A percentile compares a stretch with the other conserved stretches of the same genome.
Evolutionary conservation across 2,888 invertebrate genomes (phyloP).

Genomic region (Chrysodeixis includens): DNA sequence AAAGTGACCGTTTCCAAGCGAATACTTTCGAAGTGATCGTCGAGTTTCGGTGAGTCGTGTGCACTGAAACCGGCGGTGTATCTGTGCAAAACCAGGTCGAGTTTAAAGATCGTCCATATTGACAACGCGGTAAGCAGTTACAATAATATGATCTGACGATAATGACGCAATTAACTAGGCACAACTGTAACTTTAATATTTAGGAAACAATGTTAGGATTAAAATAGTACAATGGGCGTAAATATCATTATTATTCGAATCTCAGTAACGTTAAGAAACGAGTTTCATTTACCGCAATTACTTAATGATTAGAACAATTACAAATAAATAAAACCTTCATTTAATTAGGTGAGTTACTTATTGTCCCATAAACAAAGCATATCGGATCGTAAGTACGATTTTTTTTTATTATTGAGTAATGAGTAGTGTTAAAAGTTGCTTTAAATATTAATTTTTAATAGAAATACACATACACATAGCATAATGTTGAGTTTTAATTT

Average conservation of each 20-base stretch:
- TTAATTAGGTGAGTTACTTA: neutral
- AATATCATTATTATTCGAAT: neutral
- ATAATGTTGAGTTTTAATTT: no score
- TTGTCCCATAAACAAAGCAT: neutral
- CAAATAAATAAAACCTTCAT: neutral
- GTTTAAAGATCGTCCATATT: slow-evolving; percentile 73
- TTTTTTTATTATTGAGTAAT: neutral
- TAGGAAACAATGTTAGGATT: neutral
- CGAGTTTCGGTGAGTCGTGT: slow-evolving; percentile 68
- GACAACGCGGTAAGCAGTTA: slow-evolving; percentile 69
- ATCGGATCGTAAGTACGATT: neutral
- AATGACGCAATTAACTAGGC: slow-evolving; percentile 46
- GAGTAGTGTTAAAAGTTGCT: no score
- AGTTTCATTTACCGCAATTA: neutral
- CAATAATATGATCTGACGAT: slow-evolving; percentile 68
- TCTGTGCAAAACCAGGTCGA: slow-evolving; percentile 83
- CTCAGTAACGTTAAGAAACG: neutral
- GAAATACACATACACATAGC: no score
- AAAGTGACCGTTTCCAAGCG: slow-evolving; percentile 81
- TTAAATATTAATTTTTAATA: no score
- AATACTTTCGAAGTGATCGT: slow-evolving; percentile 84
- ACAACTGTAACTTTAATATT: neutral
- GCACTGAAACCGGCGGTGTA: slow-evolving; percentile 66
- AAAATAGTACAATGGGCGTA: neutral
- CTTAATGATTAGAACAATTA: neutral